Percentiles rank a stretch among this genome's conserved stretches.
Conservation (phyloP, 2,888 invertebrate species). For the Crematogaster levior region DNA sequence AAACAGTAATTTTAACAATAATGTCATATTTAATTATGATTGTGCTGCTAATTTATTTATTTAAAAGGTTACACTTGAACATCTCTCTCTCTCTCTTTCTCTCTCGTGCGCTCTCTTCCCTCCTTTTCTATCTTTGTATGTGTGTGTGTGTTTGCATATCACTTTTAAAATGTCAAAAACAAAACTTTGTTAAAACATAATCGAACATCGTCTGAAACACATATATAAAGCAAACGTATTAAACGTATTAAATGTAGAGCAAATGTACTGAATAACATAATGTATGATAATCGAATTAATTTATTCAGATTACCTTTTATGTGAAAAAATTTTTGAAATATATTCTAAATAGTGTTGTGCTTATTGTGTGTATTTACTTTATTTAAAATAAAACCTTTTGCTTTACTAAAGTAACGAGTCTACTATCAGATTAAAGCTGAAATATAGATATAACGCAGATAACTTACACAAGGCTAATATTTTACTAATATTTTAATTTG, state of each 20-base stretch:
- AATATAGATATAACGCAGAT: background rate
- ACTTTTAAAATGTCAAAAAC: slow-evolving; percentile 10
- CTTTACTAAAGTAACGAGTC: background rate
- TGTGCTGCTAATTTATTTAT: background rate
- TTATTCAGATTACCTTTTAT: background rate
- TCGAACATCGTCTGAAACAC: background rate
- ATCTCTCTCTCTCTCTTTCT: background rate
- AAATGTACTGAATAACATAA: background rate
- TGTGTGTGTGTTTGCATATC: background rate
- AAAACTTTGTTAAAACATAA: slow-evolving; percentile 6
- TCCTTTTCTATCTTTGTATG: background rate
- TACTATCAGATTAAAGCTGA: background rate
- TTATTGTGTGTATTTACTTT: background rate
- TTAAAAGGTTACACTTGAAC: background rate
- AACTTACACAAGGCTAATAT: too few species aligned
- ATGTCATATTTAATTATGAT: background rate
- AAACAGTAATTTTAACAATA: background rate
- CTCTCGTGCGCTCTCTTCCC: background rate
- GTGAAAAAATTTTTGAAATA: background rate
- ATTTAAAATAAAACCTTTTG: background rate
- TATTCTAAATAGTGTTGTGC: background rate
- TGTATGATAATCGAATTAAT: background rate
- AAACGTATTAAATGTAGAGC: background rate
- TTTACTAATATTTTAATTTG: too few species aligned
- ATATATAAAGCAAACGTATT: slow-evolving; percentile 8